Percentiles rank a stretch among this genome's conserved stretches.
These are phyloP conservation scores for Apogon talboti DNA, from an alignment of 2,797 vertebrate genomes.

Conservation along the genomic window DNA sequence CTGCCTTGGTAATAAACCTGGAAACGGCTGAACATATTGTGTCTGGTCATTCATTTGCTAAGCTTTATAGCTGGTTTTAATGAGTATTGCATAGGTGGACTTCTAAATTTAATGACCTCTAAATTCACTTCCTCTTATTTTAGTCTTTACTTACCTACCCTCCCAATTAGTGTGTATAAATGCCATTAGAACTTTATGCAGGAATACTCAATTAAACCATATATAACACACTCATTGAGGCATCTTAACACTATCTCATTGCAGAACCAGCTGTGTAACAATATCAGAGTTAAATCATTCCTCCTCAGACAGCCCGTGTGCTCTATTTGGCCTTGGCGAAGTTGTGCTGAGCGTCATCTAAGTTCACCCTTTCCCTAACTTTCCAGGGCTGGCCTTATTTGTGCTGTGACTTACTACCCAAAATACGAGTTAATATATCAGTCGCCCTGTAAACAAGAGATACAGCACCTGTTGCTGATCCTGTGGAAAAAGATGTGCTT, in stretches of 20 bases:
- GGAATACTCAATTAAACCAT: slow-evolving; percentile 4
- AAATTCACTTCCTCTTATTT: too few relatives aligned
- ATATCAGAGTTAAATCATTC: slow-evolving; percentile 20
- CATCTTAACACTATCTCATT: not conserved
- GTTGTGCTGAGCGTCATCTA: slow-evolving; percentile 45
- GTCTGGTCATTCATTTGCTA: not conserved
- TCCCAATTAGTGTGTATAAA: too few relatives aligned
- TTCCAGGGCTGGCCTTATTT: slow-evolving; percentile 37
- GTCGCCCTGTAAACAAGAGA: slow-evolving; percentile 61
- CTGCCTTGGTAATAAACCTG: not conserved
- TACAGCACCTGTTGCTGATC: slow-evolving; percentile 68
- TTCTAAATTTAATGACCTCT: too few relatives aligned
- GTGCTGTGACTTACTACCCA: slow-evolving; percentile 36
- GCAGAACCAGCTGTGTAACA: slow-evolving; percentile 8
- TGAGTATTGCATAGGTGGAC: not conserved
- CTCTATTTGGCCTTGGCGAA: slow-evolving; percentile 55
- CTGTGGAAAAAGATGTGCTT: slow-evolving; percentile 4
- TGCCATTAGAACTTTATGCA: not conserved
- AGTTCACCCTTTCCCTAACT: slow-evolving; percentile 51
- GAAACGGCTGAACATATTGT: too few relatives aligned
- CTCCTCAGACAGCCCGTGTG: slow-evolving; percentile 24
- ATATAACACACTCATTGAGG: not conserved
- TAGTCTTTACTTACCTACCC: too few relatives aligned
- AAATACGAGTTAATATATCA: slow-evolving; percentile 44
- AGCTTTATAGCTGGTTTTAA: not conserved